These are phyloP conservation scores for Ibycter americanus DNA, from an alignment of 2,797 vertebrate genomes.

Conservation along the genomic window DNA sequence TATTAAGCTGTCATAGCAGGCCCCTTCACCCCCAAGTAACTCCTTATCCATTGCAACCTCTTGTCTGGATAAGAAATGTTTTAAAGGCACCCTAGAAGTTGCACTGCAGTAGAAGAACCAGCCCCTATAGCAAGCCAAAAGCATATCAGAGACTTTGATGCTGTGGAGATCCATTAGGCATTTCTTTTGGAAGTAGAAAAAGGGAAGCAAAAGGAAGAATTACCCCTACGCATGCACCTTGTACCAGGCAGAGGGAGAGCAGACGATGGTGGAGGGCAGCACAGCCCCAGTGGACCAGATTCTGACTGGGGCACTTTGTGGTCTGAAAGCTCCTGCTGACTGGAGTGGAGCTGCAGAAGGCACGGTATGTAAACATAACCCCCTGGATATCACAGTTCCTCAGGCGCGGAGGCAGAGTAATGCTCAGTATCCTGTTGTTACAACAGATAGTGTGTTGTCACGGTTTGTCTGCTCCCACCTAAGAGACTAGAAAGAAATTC, in stretches of 20 bases:
- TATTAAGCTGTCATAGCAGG: background rate
- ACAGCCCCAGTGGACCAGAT: background rate
- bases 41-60: background rate
- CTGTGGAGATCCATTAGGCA: background rate
- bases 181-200: background rate
- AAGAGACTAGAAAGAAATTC: background rate
- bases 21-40: fast-evolving
- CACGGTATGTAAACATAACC: fast-evolving
- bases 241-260: background rate
- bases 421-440: background rate
- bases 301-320: background rate
- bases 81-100: background rate
- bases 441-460: background rate
- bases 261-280: background rate
- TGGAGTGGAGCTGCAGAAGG: background rate
- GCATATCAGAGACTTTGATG: background rate
- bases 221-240: fast-evolving
- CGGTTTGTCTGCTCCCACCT: background rate
- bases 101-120: background rate
- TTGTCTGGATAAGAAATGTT: background rate
- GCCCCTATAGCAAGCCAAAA: background rate
- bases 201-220: background rate
- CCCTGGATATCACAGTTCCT: background rate
- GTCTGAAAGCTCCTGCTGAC: background rate
- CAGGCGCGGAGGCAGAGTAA: fast-evolving